Evolutionary conservation across 1,140 invertebrate species (phyloP), one percentile per base, ranked within the genome.

Genomic region (Eurosta solidaginis): DNA sequence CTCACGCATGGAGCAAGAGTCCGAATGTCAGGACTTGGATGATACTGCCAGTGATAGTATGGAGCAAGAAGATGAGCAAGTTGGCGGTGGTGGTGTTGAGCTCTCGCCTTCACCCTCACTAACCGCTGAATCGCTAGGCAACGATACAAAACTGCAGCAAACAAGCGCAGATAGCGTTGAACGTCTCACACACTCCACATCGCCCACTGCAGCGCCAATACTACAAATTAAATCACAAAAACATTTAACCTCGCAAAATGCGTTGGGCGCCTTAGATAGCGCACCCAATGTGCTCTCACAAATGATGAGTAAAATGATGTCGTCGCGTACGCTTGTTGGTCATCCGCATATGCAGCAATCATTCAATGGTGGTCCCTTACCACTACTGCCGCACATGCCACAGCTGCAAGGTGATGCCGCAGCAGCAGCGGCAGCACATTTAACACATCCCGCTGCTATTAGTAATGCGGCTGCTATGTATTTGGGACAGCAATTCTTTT

Each of bases 1-100:
- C 86, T 95, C 93, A 84, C 90, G 94, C 82, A 94, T 95, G 92
- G 94, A 95, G 81, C 93, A 94, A 82, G 93, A 94, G 76, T 91
- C 91, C n/a, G 91, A 92, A 80, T 92, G 91, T 75, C 91, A 92
- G 81, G 92, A 93, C 83, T 92, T 93, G 78, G 93, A 94, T 81
- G 94, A 94, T 82, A 91, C 91, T 68, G 90, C 89, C 81, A 92
- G 91, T 90, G 92, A 94, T 84, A 79, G 78, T 22, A 89, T 92
- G 81, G 92, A 93, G 85, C 90, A 90, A 80, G 90, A 88, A 74
- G 90, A 91, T 22, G 90, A 91, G 42, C 77, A 74, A 10, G 87
- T 83, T 78, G n/a, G n/a, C n/a, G n/a, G n/a, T n/a, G n/a, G n/a
- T 29, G 59, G 33, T 17, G 59, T 27, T 3, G 80, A 82, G 29